A percentile compares a stretch with the other conserved stretches of the same genome.
phyloP scores from a whole-genome alignment of 2,797 vertebrate genomes.

The Discoglossus pictus region DNA sequence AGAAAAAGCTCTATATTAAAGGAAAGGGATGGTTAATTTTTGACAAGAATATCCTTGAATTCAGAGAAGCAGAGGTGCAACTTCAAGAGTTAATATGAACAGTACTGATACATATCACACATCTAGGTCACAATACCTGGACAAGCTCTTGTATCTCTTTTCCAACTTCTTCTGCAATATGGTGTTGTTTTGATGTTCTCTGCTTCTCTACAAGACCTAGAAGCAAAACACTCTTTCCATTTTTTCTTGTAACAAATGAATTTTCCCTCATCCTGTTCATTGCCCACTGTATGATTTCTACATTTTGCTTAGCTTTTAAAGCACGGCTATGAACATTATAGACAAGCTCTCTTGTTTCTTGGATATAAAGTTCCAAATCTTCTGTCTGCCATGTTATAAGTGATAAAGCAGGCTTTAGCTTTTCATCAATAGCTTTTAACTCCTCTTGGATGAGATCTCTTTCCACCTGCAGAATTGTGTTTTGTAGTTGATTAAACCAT shows the following conservation, averaged over 20 bases:
- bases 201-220: slow-evolving; percentile 66
- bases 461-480: slow-evolving; percentile 71
- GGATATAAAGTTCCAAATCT: slow-evolving; percentile 70
- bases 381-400: slow-evolving; percentile 71
- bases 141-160: slow-evolving; percentile 68
- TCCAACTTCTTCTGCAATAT: slow-evolving; percentile 62
- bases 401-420: slow-evolving; percentile 65
- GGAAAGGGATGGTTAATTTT: no score
- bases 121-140: slow-evolving; percentile 62
- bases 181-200: slow-evolving; percentile 64
- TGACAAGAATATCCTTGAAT: no score
- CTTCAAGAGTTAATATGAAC: background rate
- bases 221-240: slow-evolving; percentile 52
- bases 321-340: slow-evolving; percentile 66
- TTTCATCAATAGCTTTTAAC: slow-evolving; percentile 60
- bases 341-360: slow-evolving; percentile 58
- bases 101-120: background rate
- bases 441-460: slow-evolving; percentile 63
- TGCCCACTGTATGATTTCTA: slow-evolving; percentile 67
- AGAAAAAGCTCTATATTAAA: no score
- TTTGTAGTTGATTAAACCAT: slow-evolving; percentile 72
- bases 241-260: slow-evolving; percentile 67
- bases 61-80: no score
- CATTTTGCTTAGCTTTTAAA: slow-evolving; percentile 72
- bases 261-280: slow-evolving; percentile 66